These are phyloP conservation scores for Tetramorium parvispinum DNA, from an alignment of 1,140 invertebrate species.

Conservation along the genomic window DNA sequence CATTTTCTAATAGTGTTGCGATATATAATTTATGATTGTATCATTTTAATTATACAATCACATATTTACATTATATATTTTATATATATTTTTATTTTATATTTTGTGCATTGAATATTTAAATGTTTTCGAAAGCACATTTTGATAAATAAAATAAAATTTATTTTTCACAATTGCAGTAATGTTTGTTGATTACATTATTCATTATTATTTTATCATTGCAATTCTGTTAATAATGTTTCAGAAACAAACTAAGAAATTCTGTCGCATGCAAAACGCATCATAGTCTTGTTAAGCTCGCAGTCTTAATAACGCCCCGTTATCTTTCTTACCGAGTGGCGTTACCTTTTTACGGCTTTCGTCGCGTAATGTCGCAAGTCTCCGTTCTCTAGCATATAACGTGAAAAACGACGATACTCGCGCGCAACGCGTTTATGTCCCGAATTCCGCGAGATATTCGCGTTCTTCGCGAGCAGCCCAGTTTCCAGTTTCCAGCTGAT, in stretches of 20 bases:
- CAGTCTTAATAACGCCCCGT: neutral
- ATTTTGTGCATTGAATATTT: neutral
- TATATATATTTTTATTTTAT: neutral
- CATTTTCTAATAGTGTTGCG: neutral
- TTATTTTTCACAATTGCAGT: constrained; percentile 2
- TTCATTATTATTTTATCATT: neutral
- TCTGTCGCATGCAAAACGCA: neutral
- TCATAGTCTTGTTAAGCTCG: neutral
- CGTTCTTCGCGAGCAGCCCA: constrained; percentile 16
- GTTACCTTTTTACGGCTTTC: constrained; percentile 10
- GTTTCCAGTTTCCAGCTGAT: constrained; percentile 14
- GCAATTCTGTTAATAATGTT: neutral
- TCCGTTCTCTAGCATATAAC: constrained; percentile 6
- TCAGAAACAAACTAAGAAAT: neutral
- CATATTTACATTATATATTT: neutral
- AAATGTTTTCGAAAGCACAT: neutral
- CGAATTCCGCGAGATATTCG: constrained; percentile 28
- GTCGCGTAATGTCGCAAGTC: neutral
- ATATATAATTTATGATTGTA: neutral
- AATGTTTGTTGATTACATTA: neutral
- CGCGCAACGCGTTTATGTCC: constrained; percentile 23
- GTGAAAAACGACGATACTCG: constrained; percentile 24
- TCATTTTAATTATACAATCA: neutral
- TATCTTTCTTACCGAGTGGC: neutral
- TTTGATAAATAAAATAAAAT: neutral